phyloP scores from a whole-genome alignment of 2,797 vertebrate species.

The Mus caroli region DNA sequence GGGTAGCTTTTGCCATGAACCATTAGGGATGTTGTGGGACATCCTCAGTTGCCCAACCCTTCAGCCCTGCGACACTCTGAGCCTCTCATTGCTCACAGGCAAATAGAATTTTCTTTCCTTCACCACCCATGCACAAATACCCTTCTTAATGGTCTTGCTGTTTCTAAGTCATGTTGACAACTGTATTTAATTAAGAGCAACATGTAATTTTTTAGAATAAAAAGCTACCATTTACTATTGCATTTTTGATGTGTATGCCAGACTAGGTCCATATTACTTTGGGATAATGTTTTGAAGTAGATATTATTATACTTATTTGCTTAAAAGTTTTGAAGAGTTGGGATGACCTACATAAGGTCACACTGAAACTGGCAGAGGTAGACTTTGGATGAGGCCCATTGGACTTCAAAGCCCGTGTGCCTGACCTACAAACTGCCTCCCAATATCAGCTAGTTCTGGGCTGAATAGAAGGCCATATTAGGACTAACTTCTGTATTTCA shows the following conservation, averaged over 20 bases:
- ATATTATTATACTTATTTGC: background rate
- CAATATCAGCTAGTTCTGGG: background rate
- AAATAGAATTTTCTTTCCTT: background rate
- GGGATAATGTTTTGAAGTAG: background rate
- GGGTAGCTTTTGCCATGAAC: background rate
- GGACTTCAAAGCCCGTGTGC: background rate
- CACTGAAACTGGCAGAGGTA: conserved; percentile 39
- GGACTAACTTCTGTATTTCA: conserved; percentile 33
- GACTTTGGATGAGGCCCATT: background rate
- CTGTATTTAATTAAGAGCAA: conserved; percentile 39
- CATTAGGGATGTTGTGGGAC: background rate
- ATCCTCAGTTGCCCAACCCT: background rate
- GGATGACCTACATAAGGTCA: background rate
- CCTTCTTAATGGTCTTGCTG: conserved; percentile 11
- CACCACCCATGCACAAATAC: background rate
- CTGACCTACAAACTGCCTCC: conserved; percentile 4
- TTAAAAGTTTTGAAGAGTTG: background rate
- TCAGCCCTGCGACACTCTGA: background rate
- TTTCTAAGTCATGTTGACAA: background rate
- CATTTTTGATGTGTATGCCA: background rate
- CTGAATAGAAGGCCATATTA: background rate
- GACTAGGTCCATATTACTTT: background rate
- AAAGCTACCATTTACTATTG: background rate
- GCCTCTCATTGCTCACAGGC: background rate
- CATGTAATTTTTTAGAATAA: background rate